phyloP scores from a whole-genome alignment of 1,140 invertebrate species.

The Papilio xuthus region DNA sequence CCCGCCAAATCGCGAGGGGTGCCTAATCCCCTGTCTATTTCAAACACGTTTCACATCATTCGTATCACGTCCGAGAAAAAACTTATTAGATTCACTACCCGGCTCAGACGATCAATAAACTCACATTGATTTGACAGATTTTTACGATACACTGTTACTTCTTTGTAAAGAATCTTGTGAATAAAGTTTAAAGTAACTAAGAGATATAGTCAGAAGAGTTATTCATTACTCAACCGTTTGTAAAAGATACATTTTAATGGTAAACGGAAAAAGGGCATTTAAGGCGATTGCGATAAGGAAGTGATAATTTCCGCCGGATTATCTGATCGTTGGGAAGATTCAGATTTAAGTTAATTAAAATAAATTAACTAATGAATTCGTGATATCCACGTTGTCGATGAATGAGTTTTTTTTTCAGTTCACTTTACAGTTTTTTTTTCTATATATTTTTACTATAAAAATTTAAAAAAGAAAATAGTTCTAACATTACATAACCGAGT shows the following conservation, averaged over 20 bases:
- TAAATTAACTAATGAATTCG: neutral
- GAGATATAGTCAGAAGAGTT: neutral
- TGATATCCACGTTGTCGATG: neutral
- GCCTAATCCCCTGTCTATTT: constrained; percentile 81
- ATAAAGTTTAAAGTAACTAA: neutral
- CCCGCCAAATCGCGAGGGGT: constrained; percentile 63
- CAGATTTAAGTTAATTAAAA: neutral
- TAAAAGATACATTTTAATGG: neutral
- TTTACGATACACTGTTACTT: constrained; percentile 27
- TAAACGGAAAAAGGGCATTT: constrained; percentile 9
- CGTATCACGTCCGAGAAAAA: constrained; percentile 77
- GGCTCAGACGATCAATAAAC: constrained; percentile 64
- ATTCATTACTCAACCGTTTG: neutral
- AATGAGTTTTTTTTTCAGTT: no score
- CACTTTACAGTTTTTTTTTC: neutral
- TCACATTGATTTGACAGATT: constrained; percentile 62
- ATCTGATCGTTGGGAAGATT: constrained; percentile 8
- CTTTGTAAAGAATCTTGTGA: neutral
- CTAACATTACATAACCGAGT: neutral
- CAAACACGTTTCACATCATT: constrained; percentile 80
- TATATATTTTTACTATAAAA: neutral
- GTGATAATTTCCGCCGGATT: neutral
- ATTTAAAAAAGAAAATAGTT: neutral
- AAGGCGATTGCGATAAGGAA: neutral
- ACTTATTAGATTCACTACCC: constrained; percentile 76